phyloP scores from a whole-genome alignment of 2,113 vertebrate species.

The Mesitornis unicolor region DNA sequence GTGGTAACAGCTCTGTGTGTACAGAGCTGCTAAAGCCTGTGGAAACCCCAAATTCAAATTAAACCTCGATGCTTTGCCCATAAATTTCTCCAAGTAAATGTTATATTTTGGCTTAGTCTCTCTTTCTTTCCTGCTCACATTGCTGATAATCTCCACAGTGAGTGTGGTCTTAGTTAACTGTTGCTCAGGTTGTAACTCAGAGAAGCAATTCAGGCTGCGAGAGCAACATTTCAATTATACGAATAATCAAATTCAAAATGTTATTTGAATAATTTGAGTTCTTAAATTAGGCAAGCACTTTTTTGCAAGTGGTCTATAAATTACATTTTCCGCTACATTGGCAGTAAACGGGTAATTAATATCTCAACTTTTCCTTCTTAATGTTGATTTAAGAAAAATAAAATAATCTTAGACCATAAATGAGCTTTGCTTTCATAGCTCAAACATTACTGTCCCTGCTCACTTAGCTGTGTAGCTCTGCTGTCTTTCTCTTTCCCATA shows the following conservation, averaged over 20 bases:
- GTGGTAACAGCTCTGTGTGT: neutral
- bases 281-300: slow-evolving; percentile 87
- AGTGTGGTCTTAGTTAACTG: slow-evolving; percentile 71
- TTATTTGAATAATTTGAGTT: slow-evolving; percentile 90
- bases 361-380: slow-evolving; percentile 88
- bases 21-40: neutral
- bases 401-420: slow-evolving; percentile 75
- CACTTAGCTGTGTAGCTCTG: neutral
- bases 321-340: slow-evolving; percentile 98
- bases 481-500: neutral
- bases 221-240: slow-evolving; percentile 82
- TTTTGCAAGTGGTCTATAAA: slow-evolving; percentile 88
- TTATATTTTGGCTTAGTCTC: neutral
- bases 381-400: slow-evolving; percentile 85
- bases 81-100: slow-evolving; percentile 25
- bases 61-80: neutral
- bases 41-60: neutral
- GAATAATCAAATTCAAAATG: slow-evolving; percentile 90
- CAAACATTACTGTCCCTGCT: slow-evolving; percentile 47
- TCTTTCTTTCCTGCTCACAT: neutral
- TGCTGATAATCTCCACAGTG: slow-evolving; percentile 12
- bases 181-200: slow-evolving; percentile 68
- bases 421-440: slow-evolving; percentile 61
- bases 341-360: slow-evolving; percentile 96
- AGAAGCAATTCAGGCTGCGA: slow-evolving; percentile 68